Conservation (phyloP, 1,140 invertebrate species). For the Zaprionus tsacasi region DNA sequence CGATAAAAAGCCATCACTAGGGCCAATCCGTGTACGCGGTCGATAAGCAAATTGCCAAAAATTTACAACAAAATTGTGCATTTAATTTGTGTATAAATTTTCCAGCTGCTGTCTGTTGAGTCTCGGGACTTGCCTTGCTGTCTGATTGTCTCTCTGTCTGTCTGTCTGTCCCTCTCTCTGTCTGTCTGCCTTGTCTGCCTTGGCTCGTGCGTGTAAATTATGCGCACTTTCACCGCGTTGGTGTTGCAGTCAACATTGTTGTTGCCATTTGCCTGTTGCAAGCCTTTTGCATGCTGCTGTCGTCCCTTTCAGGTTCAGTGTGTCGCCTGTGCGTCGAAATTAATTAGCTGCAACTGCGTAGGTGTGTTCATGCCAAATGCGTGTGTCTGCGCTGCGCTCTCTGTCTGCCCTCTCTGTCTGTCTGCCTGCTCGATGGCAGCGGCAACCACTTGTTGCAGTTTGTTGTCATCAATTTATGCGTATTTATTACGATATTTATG, state of each 20-base stretch:
- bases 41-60: constrained; percentile 75
- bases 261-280: constrained; percentile 1
- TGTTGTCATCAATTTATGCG: constrained; percentile 68
- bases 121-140: constrained; percentile 6
- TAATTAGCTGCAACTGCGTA: constrained; percentile 67
- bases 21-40: constrained; percentile 12
- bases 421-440: background rate
- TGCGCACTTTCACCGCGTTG: constrained; percentile 74
- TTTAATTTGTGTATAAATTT: constrained; percentile 60
- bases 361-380: constrained; percentile 61
- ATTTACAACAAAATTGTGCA: constrained; percentile 63
- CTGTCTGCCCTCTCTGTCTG: background rate
- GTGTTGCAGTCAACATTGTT: constrained; percentile 26
- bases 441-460: constrained; percentile 51
- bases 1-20: constrained; percentile 39
- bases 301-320: constrained; percentile 51
- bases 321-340: constrained; percentile 72
- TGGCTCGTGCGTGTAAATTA: constrained; percentile 69
- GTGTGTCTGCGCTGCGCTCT: constrained; percentile 4
- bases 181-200: constrained; percentile 12
- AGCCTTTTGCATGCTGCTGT: constrained; percentile 32
- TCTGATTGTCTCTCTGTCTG: background rate
- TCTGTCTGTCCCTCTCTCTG: background rate
- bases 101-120: constrained; percentile 15
- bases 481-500: constrained; percentile 72